Percentiles rank a stretch among this genome's conserved stretches.
phyloP scores from a whole-genome alignment of 30 jellyfish, hydroid and myxozoan genomes.

The Mastigias papua region DNA sequence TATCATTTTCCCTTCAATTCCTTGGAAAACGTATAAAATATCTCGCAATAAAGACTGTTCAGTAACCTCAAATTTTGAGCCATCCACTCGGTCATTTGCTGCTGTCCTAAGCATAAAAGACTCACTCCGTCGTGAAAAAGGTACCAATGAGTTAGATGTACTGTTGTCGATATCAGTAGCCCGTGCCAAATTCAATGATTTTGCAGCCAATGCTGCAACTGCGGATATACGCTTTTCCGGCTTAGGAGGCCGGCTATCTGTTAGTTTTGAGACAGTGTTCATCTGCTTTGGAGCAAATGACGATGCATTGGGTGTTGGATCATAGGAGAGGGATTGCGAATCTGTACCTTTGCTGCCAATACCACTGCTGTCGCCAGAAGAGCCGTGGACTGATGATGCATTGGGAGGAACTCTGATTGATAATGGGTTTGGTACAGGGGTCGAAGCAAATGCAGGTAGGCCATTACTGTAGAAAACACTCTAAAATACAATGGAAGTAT shows the following conservation, averaged over 20 bases:
- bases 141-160: conserved; percentile 47
- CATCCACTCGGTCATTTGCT: conserved; percentile 80
- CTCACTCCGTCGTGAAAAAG: conserved; percentile 69
- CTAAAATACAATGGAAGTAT: conserved; percentile 30
- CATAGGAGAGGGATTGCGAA: conserved; percentile 46
- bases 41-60: conserved; percentile 92
- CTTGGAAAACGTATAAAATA: conserved; percentile 94
- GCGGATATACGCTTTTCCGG: conserved; percentile 85
- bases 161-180: conserved; percentile 23
- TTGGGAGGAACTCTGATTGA: conserved; percentile 44
- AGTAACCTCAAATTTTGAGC: conserved; percentile 88
- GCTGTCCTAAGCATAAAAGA: conserved; percentile 70
- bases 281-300: conserved; percentile 82
- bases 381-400: conserved; percentile 50
- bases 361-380: conserved; percentile 89
- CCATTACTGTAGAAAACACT: conserved; percentile 85
- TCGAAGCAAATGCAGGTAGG: conserved; percentile 82
- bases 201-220: conserved; percentile 94
- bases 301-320: conserved; percentile 86
- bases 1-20: conserved; percentile 93
- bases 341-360: conserved; percentile 84
- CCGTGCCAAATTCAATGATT: conserved; percentile 75
- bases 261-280: conserved; percentile 7
- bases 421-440: conserved; percentile 55
- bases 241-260: conserved; percentile 64